Conservation (phyloP, 2,797 vertebrate species). For the Mormyrops attenuatus region DNA sequence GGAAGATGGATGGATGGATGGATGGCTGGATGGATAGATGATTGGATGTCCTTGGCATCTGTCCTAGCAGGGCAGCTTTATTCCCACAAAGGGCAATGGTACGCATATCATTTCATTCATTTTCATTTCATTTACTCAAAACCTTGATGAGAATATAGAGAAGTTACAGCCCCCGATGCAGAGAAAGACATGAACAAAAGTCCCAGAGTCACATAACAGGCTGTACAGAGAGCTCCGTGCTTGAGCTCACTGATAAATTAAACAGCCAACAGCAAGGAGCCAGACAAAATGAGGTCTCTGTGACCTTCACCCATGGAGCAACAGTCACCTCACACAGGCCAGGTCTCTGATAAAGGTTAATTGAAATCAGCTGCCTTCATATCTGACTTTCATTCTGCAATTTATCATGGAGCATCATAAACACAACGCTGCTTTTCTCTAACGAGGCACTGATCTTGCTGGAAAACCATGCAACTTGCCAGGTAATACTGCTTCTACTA, state of each 20-base stretch:
- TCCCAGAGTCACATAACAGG: not conserved
- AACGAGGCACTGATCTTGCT: slow-evolving; percentile 13
- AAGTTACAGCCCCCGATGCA: not conserved
- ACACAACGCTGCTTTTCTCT: slow-evolving; percentile 15
- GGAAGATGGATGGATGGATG: not conserved
- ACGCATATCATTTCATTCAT: not conserved
- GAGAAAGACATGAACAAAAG: not conserved
- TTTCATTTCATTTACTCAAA: not conserved
- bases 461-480: not conserved
- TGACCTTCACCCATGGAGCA: slow-evolving; percentile 21
- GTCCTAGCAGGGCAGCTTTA: not conserved
- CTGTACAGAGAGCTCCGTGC: not conserved
- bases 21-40: not conserved
- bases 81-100: not conserved
- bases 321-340: slow-evolving; percentile 1
- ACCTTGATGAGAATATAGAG: not conserved
- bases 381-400: slow-evolving; percentile 15
- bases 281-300: slow-evolving; percentile 28
- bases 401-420: slow-evolving; percentile 15
- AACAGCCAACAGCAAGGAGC: not conserved
- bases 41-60: not conserved
- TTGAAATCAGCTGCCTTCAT: slow-evolving; percentile 28
- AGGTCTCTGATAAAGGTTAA: slow-evolving; percentile 29
- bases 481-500: not conserved
- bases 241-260: slow-evolving; percentile 26